Conservation (phyloP, 2,113 vertebrate species). For the Bubalus kerabau region DNA sequence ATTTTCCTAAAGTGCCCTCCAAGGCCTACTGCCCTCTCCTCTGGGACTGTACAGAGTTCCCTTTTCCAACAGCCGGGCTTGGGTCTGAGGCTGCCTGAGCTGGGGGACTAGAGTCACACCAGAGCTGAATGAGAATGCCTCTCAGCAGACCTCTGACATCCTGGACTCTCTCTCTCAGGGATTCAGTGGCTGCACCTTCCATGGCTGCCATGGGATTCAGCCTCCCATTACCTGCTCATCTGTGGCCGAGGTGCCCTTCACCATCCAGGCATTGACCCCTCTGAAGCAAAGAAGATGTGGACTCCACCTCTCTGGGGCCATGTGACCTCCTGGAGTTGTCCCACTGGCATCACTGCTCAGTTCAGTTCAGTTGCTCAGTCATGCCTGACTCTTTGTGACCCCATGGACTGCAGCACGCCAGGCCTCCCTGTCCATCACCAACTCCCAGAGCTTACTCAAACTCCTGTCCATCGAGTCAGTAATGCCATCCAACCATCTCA, state of each 20-base stretch:
- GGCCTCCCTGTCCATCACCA: neutral
- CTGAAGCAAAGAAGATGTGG: neutral
- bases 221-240: neutral
- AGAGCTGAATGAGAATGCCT: neutral
- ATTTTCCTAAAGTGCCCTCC: neutral
- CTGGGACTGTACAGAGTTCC: accelerated
- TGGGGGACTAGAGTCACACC: neutral
- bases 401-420: accelerated
- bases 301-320: accelerated
- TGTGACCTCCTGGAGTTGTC: too few relatives aligned
- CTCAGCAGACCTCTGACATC: neutral
- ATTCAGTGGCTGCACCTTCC: too few relatives aligned
- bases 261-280: accelerated
- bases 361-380: neutral
- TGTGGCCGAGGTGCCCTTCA: too few relatives aligned
- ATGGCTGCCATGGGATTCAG: accelerated
- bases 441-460: neutral
- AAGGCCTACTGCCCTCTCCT: neutral
- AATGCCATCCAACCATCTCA: neutral
- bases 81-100: neutral
- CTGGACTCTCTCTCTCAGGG: neutral
- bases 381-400: neutral
- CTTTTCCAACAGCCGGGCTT: neutral
- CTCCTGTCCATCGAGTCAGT: accelerated
- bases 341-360: neutral